Base-by-base conservation (phyloP, 2,888 invertebrate species). In the Napeogenes inachia region DNA sequence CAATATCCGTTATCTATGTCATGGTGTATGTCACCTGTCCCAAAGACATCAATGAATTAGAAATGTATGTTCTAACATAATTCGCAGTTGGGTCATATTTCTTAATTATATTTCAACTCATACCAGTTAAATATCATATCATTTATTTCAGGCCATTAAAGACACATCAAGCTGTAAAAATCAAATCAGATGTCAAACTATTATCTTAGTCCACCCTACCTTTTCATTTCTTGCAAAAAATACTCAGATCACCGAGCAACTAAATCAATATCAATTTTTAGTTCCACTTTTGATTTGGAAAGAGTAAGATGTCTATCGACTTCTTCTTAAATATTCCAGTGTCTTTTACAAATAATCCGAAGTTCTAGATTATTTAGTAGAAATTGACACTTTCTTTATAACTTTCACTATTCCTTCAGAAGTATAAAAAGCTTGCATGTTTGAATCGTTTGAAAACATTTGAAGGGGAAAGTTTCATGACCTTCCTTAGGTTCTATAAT, bases 391-490 rank as follows among this genome's bases (percentile, higher is more conserved):
- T 54, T 64, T 60, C 54, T 56, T 54, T 32, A 58, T 47, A 47
- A 46, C 62, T 63, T 61, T 64, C 62, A 60, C 61, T 61, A 45
- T 47, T 57, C 54, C 46, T 64, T 60, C 30, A 47, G 10, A 50
- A 56, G 45, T 62, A 60, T 77, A 67, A 59, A 63, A 62, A 57
- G 61, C 68, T 65, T 54, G 68, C 69, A 70, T 70, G 72, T 66
- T 66, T 61, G 46, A 63, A 60, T 50, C 46, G 64, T 56, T 70
- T 62, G 59, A 65, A 60, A 64, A 65, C 60, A 67, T 56, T 65
- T 59, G 61, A 70, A 76, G 75, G 78, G 74, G 77, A 82, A 82
- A 81, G 81, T 76, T 68, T 69, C 69, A 64, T 70, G 77, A 75
- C 83, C 81, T 81, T 69, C 67, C 55, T 65, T 71, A 62, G 59